These are phyloP conservation scores for Anthonomus grandis DNA, from an alignment of 1,140 invertebrate genomes.

Conservation along the genomic window DNA sequence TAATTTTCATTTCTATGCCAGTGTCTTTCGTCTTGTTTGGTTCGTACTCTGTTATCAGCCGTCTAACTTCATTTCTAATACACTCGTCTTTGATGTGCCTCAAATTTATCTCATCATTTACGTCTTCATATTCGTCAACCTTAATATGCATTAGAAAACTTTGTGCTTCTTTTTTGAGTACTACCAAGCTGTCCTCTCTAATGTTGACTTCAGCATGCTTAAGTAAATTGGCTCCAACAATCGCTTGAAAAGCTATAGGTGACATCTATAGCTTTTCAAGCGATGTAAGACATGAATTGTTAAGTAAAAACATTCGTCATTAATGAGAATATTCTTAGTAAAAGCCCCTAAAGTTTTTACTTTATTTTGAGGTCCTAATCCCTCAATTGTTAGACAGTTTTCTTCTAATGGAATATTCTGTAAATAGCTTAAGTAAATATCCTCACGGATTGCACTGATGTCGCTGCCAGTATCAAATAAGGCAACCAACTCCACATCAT, in stretches of 20 bases:
- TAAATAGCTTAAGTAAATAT: conserved; percentile 5
- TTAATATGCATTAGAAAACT: conserved; percentile 19
- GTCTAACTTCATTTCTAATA: conserved; percentile 2
- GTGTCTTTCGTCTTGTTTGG: conserved; percentile 18
- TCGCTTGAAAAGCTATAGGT: conserved; percentile 5
- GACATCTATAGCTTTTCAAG: neutral
- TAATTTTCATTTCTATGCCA: conserved; percentile 25
- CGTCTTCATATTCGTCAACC: conserved; percentile 7
- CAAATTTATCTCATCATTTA: neutral
- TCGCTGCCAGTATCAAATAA: conserved; percentile 15
- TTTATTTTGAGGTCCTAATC: conserved; percentile 12
- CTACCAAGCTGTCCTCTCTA: neutral
- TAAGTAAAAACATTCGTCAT: conserved; percentile 12
- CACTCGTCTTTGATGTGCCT: neutral
- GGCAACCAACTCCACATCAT: neutral
- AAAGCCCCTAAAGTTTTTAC: conserved; percentile 13
- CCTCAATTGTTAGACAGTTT: neutral
- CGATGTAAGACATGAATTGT: conserved; percentile 7
- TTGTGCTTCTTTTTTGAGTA: conserved; percentile 1
- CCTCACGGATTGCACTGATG: conserved; percentile 10
- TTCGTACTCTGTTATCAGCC: conserved; percentile 16
- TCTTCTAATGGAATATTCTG: conserved; percentile 1
- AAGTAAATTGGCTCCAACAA: conserved; percentile 11
- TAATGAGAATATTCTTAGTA: conserved; percentile 9
- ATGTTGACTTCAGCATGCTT: conserved; percentile 4